These are phyloP conservation scores for Leptura quadrifasciata DNA, from an alignment of 2,888 invertebrate genomes.

Conservation along the genomic window DNA sequence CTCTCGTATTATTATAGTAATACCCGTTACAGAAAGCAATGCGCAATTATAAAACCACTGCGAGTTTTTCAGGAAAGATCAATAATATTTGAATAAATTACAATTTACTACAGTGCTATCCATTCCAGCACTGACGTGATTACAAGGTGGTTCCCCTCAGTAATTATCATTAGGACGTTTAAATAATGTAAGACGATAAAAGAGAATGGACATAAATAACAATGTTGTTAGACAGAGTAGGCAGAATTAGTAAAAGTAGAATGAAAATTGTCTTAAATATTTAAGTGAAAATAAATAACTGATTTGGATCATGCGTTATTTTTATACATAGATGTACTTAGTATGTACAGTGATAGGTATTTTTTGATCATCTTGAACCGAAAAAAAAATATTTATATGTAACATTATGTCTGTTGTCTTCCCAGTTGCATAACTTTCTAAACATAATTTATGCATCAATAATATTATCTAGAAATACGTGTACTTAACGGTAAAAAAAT, in stretches of 20 bases:
- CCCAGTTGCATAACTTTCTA: no score
- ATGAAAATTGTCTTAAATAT: not conserved
- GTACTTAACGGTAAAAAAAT: no score
- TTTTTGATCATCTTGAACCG: no score
- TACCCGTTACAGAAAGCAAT: no score
- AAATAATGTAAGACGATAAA: not conserved
- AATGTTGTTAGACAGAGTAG: not conserved
- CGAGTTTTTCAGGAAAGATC: not conserved
- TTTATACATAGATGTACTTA: no score
- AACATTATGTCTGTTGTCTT: no score
- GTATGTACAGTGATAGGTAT: no score
- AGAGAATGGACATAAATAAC: not conserved
- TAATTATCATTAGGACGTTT: not conserved
- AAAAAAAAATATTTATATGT: no score
- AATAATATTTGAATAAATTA: not conserved
- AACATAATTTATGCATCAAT: no score
- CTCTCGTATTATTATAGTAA: no score
- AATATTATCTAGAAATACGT: no score
- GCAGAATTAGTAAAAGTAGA: not conserved
- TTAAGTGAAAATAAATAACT: not conserved
- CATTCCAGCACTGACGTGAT: not conserved
- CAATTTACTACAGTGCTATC: not conserved
- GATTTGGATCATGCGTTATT: not conserved
- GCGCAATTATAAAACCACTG: no score
- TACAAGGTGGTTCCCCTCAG: not conserved